Conservation (phyloP, 2,888 invertebrate genomes). For the Aphidius colemani region DNA sequence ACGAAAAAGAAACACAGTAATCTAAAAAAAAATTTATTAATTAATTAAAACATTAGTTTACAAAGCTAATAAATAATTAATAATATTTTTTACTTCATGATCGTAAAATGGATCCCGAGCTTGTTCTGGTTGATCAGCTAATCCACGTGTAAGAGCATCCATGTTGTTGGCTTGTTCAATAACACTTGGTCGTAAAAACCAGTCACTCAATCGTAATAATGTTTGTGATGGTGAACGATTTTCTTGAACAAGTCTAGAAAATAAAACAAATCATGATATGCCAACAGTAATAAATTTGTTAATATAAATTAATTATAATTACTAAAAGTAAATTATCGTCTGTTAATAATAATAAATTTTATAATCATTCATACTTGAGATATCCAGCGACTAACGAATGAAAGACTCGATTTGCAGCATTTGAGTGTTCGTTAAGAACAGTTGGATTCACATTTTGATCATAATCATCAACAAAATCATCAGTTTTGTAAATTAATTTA, state of each 20-base stretch:
- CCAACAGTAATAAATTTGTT: too few species aligned
- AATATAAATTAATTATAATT: too few species aligned
- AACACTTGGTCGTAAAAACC: constrained; percentile 71
- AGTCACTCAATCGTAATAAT: constrained; percentile 71
- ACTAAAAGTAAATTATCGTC: constrained; percentile 5
- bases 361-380: constrained; percentile 68
- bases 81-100: constrained; percentile 69
- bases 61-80: constrained; percentile 30
- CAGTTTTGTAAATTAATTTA: constrained; percentile 67
- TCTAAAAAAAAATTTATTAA: constrained; percentile 60
- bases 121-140: constrained; percentile 77
- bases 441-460: constrained; percentile 69
- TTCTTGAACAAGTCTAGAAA: constrained; percentile 66
- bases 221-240: constrained; percentile 61
- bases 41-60: too few species aligned
- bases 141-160: constrained; percentile 75
- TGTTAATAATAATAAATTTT: too few species aligned
- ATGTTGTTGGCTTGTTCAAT: constrained; percentile 70
- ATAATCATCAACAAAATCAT: constrained; percentile 70
- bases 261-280: too few species aligned
- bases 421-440: constrained; percentile 72
- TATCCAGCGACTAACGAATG: constrained; percentile 73
- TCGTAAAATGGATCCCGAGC: constrained; percentile 79
- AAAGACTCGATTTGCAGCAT: constrained; percentile 76
- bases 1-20: constrained; percentile 12